Conservation (phyloP, 2,888 invertebrate species). For the Ormyrus pomaceus region DNA sequence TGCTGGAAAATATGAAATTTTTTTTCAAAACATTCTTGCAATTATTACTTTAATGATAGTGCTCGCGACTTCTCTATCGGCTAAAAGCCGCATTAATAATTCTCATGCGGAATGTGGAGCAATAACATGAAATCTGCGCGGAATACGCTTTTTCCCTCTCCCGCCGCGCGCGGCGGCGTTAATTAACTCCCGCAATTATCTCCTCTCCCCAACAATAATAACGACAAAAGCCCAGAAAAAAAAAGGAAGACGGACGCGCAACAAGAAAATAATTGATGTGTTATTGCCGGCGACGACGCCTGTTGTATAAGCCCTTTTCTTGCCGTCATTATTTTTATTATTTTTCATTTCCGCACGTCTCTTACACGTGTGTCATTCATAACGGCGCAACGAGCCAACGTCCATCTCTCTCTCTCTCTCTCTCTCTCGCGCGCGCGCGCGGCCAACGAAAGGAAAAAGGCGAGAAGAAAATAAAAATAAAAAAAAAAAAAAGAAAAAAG, state of each 20-base stretch:
- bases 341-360: slow-evolving; percentile 11
- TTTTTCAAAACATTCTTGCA: neutral
- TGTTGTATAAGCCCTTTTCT: neutral
- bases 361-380: slow-evolving; percentile 2
- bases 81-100: slow-evolving; percentile 19
- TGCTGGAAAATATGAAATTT: slow-evolving; percentile 1
- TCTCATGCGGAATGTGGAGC: slow-evolving; percentile 6
- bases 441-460: too few relatives aligned
- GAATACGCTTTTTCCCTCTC: neutral
- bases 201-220: slow-evolving; percentile 15
- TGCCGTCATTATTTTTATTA: slow-evolving; percentile 17
- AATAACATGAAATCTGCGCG: slow-evolving; percentile 21
- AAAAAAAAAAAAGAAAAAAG: too few relatives aligned
- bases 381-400: neutral
- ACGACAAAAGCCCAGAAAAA: neutral
- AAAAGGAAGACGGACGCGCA: neutral
- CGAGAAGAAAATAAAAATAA: too few relatives aligned
- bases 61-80: neutral
- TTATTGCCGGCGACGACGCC: slow-evolving; percentile 1
- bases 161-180: neutral
- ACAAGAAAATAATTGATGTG: slow-evolving; percentile 40
- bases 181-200: slow-evolving; percentile 44
- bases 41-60: slow-evolving; percentile 20
- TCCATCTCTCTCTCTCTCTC: too few relatives aligned
- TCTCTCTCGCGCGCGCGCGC: too few relatives aligned